Evolutionary conservation across 2,797 vertebrate species (phyloP).

Genomic region (Malacoctenus gilli): DNA sequence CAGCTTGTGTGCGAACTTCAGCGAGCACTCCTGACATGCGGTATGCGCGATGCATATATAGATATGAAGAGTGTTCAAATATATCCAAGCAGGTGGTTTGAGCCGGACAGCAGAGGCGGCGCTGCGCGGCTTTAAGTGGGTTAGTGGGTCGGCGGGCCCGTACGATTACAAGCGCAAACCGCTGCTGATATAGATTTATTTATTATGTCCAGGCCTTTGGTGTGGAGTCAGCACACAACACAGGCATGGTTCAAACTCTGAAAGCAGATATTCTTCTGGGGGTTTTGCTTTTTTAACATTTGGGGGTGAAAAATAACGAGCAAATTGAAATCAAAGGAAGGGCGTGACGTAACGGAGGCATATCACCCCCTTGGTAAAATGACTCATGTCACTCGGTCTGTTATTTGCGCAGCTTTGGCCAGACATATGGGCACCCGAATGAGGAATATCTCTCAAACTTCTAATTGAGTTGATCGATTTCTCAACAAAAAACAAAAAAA

Average conservation of each 20-base stretch:
- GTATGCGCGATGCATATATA: conserved; percentile 34
- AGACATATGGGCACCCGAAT: too few relatives aligned
- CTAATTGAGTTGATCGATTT: too few relatives aligned
- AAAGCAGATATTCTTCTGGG: too few relatives aligned
- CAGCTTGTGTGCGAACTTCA: conserved; percentile 39
- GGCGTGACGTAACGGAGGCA: not conserved
- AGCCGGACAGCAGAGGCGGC: conserved; percentile 46
- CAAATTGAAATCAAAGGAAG: conserved; percentile 3
- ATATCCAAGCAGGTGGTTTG: conserved; percentile 61
- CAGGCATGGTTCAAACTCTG: conserved; percentile 12
- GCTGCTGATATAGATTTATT: conserved; percentile 32
- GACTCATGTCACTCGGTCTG: not conserved
- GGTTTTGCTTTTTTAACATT: too few relatives aligned
- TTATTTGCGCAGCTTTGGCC: not conserved
- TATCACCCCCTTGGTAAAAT: conserved; percentile 6
- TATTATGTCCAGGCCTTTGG: conserved; percentile 16
- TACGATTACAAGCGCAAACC: conserved; percentile 29
- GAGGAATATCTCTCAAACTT: too few relatives aligned
- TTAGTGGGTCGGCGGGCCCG: conserved; percentile 51
- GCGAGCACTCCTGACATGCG: conserved; percentile 32
- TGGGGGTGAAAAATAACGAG: not conserved
- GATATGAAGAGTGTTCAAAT: conserved; percentile 38
- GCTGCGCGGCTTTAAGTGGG: conserved; percentile 47
- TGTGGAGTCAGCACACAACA: conserved; percentile 23
- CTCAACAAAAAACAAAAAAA: too few relatives aligned